These are phyloP conservation scores for Xestobium rufovillosum DNA, from an alignment of 2,888 invertebrate species.

Conservation along the genomic window DNA sequence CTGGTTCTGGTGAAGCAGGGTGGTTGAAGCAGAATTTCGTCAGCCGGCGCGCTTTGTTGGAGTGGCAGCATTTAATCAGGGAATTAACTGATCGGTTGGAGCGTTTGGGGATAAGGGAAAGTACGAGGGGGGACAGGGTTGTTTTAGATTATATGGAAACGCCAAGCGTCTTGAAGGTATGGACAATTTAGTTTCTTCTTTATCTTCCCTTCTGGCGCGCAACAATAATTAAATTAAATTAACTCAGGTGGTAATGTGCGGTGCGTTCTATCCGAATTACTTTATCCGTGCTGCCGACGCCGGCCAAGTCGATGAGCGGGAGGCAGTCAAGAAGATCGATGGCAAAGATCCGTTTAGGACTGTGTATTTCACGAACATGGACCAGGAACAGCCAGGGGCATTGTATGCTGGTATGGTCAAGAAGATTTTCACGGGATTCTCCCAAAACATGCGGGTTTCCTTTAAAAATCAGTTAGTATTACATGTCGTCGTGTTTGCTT, in stretches of 20 bases:
- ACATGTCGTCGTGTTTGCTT: too few relatives aligned
- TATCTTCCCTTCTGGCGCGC: too few relatives aligned
- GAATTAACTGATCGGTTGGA: constrained; percentile 62
- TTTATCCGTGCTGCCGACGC: constrained; percentile 54
- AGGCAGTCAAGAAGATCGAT: constrained; percentile 57
- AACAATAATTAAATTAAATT: too few relatives aligned
- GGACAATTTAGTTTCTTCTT: constrained; percentile 2
- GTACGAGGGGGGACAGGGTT: constrained; percentile 42
- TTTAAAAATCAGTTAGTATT: too few relatives aligned
- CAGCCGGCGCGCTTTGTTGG: constrained; percentile 62
- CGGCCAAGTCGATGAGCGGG: constrained; percentile 54
- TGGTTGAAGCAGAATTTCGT: constrained; percentile 69
- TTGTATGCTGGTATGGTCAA: constrained; percentile 62
- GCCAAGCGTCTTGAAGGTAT: constrained; percentile 58
- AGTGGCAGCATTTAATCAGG: constrained; percentile 61
- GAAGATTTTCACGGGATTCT: constrained; percentile 48
- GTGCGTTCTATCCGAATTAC: constrained; percentile 91
- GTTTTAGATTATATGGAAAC: constrained; percentile 47
- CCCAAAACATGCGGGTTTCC: constrained; percentile 44
- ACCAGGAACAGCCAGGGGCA: constrained; percentile 57
- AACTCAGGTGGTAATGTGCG: constrained; percentile 73
- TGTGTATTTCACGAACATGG: constrained; percentile 58
- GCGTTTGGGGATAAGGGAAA: constrained; percentile 52
- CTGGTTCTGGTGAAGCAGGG: constrained; percentile 42
- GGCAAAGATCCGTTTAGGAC: constrained; percentile 73